Percentiles rank a stretch among this genome's conserved stretches.
These are phyloP conservation scores for Bombus superbus DNA, from an alignment of 1,140 invertebrate species.

Conservation along the genomic window DNA sequence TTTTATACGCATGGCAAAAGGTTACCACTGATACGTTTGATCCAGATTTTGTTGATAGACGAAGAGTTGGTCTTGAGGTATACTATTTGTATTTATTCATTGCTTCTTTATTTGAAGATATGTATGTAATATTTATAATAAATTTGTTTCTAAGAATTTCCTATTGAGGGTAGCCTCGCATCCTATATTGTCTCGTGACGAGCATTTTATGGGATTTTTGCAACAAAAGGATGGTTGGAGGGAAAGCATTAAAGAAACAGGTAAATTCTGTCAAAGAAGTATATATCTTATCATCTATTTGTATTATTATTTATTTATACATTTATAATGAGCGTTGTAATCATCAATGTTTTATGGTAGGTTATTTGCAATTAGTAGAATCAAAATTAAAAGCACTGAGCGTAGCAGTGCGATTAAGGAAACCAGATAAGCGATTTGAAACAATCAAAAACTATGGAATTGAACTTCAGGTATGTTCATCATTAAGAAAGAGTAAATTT, in stretches of 20 bases:
- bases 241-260: slow-evolving; percentile 89
- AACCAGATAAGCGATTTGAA: slow-evolving; percentile 90
- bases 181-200: slow-evolving; percentile 88
- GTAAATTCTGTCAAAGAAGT: slow-evolving; percentile 75
- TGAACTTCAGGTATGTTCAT: slow-evolving; percentile 86
- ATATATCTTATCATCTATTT: neutral
- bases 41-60: slow-evolving; percentile 92
- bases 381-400: slow-evolving; percentile 90
- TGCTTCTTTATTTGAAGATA: slow-evolving; percentile 26
- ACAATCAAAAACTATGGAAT: slow-evolving; percentile 89
- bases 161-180: slow-evolving; percentile 90
- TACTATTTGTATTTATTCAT: slow-evolving; percentile 16
- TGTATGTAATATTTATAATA: slow-evolving; percentile 10
- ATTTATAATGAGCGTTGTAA: neutral
- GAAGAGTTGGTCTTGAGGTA: slow-evolving; percentile 90
- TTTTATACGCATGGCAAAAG: slow-evolving; percentile 92
- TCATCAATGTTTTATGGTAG: slow-evolving; percentile 77
- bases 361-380: slow-evolving; percentile 88
- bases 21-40: slow-evolving; percentile 90
- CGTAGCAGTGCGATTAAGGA: slow-evolving; percentile 89
- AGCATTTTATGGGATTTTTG: slow-evolving; percentile 89
- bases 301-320: neutral
- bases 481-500: neutral
- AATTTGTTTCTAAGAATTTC: slow-evolving; percentile 85
- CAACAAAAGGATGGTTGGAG: slow-evolving; percentile 90